Evolutionary conservation across 2,797 vertebrate genomes (phyloP), one percentile per base, ranked within the genome.

Genomic region (Cyprinella venusta): DNA sequence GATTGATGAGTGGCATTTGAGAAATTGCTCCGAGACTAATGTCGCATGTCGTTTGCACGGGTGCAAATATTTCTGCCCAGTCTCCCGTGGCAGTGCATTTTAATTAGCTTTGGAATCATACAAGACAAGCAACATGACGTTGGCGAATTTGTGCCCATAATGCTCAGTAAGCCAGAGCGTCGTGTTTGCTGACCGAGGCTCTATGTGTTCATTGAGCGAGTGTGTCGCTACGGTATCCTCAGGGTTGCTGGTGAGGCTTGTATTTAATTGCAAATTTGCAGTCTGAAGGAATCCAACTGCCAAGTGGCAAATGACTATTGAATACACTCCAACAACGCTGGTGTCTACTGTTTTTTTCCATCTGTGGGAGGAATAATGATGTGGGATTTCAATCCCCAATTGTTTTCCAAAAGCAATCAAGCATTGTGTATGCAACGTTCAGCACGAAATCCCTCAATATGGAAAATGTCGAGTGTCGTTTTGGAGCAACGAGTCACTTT

Each of bases 341-440:
- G 38, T 76, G 65, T 76, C 45, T 80, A 86, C 78, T 69, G 81
- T 79, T 86, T 59, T 59, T 15, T 52, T 72, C 78, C 64, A 79
- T 80, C 61, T 61, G 70, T 45, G 59, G 30, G 76, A 71, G 42
- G 21, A 64, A 64, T 84, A 84, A 86, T 85, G 85, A 79, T 83
- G 50, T 67, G 68, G 56, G 56, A 80, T 86, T 86, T 85, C 74
- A 82, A 69, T 68, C 76, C 63, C 16, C 64, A 72, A 63, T 87
- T 81, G 81, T 76, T 85, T 76, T 36, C 78, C 63, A 52, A 76
- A 87, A 76, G 84, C 81, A 84, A 81, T 88, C 74, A 76, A 63
- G 21, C 6, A 1, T 76, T 21, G 56, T 79, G n/a, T n/a, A 40
- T 68, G 64, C 75, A 75, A 79, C 56, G 52, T 76, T 83, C 81